Percentiles rank a stretch among this genome's conserved stretches.
phyloP scores from a whole-genome alignment of 2,888 invertebrate genomes.

The Tachina grossa region DNA sequence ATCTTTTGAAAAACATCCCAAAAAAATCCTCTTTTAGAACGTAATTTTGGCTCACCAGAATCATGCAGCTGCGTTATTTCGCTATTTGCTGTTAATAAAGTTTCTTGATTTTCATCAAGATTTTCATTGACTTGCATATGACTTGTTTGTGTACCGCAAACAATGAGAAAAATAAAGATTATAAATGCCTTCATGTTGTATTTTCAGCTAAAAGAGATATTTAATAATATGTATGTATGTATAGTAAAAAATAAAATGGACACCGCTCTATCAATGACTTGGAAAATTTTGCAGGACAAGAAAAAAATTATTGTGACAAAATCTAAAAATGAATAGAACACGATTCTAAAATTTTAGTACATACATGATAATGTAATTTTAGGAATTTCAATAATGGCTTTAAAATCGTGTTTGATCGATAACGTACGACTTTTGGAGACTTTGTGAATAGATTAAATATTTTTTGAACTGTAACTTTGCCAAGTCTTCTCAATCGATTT shows the following conservation, averaged over 20 bases:
- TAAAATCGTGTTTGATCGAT: no score
- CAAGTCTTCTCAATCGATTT: no score
- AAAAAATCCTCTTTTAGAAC: constrained; percentile 78
- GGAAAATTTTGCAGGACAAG: not conserved
- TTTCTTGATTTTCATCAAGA: not conserved
- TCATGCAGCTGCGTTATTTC: not conserved
- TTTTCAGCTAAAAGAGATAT: constrained; percentile 1
- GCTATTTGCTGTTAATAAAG: not conserved
- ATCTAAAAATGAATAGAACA: no score
- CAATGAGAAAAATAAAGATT: constrained; percentile 23
- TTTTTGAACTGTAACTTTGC: no score
- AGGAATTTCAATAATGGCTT: no score
- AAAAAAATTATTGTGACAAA: no score
- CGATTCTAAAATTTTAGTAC: no score
- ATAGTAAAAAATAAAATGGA: not conserved
- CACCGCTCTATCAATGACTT: not conserved
- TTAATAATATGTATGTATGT: not conserved
- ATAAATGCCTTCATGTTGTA: constrained; percentile 44
- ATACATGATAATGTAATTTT: no score
- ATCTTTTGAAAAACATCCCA: constrained; percentile 81
- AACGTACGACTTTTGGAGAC: no score
- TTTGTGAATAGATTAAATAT: no score
- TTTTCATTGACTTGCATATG: constrained; percentile 49
- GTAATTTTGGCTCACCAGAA: constrained; percentile 70
- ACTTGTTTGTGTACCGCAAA: constrained; percentile 48